phyloP scores from a whole-genome alignment of 2,888 invertebrate genomes.

The Mamestra brassicae region DNA sequence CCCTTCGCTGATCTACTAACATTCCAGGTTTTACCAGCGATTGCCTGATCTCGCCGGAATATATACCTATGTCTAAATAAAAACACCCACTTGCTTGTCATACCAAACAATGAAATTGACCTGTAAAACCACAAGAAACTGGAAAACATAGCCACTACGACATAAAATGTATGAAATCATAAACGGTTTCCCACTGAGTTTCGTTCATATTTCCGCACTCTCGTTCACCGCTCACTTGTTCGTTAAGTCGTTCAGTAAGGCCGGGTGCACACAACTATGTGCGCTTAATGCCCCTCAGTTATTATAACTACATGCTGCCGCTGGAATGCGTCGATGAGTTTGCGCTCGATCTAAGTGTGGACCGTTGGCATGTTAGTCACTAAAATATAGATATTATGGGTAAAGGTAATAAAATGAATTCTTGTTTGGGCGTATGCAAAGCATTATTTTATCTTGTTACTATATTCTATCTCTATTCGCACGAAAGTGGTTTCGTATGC shows the following conservation, averaged over 20 bases:
- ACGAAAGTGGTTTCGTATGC: no score
- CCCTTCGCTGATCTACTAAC: no score
- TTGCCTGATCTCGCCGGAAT: no score
- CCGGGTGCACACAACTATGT: constrained; percentile 3
- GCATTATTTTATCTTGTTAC: no score
- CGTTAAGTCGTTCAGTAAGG: constrained; percentile 3
- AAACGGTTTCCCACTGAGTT: constrained; percentile 27
- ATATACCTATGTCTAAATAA: no score
- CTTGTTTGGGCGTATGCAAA: no score
- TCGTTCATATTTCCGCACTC: constrained; percentile 18
- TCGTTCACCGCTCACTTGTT: constrained; percentile 16
- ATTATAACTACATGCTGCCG: constrained; percentile 13
- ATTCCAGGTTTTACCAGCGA: no score
- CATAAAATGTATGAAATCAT: constrained; percentile 12
- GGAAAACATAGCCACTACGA: constrained; percentile 8
- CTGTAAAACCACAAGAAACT: background rate
- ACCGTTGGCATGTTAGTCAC: background rate
- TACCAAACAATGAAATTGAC: background rate
- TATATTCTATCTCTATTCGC: no score
- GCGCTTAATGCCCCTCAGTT: constrained; percentile 11
- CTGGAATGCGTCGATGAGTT: constrained; percentile 13
- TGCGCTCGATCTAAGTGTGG: background rate
- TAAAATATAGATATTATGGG: no score
- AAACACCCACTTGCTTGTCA: no score
- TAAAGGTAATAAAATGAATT: no score